These are phyloP conservation scores for Amphilophus citrinellus DNA, from an alignment of 2,113 vertebrate species.

Conservation along the genomic window DNA sequence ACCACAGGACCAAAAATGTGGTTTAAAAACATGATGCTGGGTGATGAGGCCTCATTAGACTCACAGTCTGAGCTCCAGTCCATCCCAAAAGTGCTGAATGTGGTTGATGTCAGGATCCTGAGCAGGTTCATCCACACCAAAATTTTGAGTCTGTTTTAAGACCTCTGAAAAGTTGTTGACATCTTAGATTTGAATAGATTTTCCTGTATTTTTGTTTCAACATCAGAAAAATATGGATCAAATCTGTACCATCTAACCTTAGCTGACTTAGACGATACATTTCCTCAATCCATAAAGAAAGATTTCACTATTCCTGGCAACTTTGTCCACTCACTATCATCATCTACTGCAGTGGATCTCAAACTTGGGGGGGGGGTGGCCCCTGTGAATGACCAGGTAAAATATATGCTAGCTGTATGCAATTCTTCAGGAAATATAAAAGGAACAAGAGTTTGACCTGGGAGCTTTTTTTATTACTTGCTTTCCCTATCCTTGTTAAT, in stretches of 20 bases:
- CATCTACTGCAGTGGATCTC: neutral
- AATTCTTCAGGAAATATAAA: slow-evolving; percentile 3
- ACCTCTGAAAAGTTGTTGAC: neutral
- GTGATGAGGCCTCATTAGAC: neutral
- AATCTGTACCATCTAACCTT: neutral
- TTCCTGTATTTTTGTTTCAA: neutral
- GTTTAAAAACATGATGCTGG: neutral
- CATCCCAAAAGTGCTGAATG: neutral
- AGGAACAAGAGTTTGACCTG: neutral
- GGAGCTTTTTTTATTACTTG: neutral
- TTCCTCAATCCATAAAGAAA: too few species aligned
- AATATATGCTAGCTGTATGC: neutral
- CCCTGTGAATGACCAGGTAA: neutral
- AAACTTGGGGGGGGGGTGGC: neutral
- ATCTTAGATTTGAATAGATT: neutral
- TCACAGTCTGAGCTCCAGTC: neutral
- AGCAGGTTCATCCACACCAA: too few species aligned
- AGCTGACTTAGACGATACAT: neutral
- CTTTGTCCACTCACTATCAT: too few species aligned
- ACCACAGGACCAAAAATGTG: too few species aligned
- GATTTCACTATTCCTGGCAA: neutral
- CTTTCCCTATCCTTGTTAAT: neutral
- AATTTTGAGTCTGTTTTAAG: neutral
- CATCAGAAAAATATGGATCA: neutral
- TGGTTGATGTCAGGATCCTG: neutral